Conservation (phyloP, 2,797 vertebrate genomes). For the Nyctibius grandis region DNA sequence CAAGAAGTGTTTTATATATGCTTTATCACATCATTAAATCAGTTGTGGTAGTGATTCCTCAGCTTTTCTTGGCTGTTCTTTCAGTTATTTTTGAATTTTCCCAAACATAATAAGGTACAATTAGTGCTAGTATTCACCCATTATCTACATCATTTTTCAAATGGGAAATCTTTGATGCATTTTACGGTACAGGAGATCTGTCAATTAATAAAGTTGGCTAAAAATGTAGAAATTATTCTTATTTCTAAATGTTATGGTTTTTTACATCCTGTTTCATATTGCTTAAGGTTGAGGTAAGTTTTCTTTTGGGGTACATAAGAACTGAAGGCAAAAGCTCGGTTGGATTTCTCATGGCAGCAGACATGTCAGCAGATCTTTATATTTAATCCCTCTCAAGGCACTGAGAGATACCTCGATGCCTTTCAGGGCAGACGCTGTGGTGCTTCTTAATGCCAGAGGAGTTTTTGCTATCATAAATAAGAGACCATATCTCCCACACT, state of each 20-base stretch:
- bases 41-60: background rate
- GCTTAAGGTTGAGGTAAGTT: background rate
- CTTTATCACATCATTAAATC: background rate
- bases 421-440: background rate
- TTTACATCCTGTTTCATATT: background rate
- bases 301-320: background rate
- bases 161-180: background rate
- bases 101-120: background rate
- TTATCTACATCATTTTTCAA: background rate
- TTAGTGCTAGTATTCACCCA: background rate
- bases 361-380: background rate
- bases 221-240: background rate
- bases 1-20: background rate
- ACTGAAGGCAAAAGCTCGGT: background rate
- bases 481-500: background rate
- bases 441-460: background rate
- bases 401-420: background rate
- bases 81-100: background rate
- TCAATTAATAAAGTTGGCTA: background rate
- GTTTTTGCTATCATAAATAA: background rate
- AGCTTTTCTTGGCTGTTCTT: conserved; percentile 27
- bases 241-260: background rate
- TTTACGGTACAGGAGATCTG: background rate
- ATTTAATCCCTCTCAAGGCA: background rate
- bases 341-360: background rate